Evolutionary conservation across 1,140 invertebrate species (phyloP).

Genomic region (Thaumetopoea pityocampa): DNA sequence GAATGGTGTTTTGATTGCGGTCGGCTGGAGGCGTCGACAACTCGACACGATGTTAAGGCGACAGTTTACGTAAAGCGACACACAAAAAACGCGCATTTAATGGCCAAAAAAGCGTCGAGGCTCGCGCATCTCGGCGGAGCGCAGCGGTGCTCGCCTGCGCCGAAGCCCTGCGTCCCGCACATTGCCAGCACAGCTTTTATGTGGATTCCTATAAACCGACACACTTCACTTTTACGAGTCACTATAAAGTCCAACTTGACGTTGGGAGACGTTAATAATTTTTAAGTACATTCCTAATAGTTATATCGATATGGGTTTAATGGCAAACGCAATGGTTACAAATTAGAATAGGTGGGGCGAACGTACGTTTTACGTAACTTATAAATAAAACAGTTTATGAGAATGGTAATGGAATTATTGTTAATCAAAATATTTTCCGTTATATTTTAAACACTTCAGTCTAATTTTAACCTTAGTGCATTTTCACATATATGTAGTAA

Average conservation of each 20-base stretch:
- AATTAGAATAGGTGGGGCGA: too few species aligned
- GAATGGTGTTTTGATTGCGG: conserved; percentile 74
- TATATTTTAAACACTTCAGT: too few species aligned
- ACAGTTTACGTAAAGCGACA: conserved; percentile 54
- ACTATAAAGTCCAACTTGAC: conserved; percentile 46
- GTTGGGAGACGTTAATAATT: conserved; percentile 54
- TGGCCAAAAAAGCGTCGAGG: conserved; percentile 54
- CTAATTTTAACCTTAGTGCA: too few species aligned
- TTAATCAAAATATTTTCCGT: too few species aligned
- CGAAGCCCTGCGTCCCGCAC: conserved; percentile 15
- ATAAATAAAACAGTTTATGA: too few species aligned
- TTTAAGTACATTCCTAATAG: conserved; percentile 48
- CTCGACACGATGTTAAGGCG: conserved; percentile 68
- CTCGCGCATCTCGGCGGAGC: conserved; percentile 26
- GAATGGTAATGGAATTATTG: too few species aligned
- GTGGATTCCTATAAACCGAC: conserved; percentile 52
- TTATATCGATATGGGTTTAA: conserved; percentile 18
- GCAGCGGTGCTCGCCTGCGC: not conserved
- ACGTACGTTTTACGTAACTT: too few species aligned
- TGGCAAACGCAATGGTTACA: too few species aligned
- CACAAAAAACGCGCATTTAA: conserved; percentile 67
- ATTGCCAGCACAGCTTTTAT: conserved; percentile 44
- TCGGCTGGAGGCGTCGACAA: conserved; percentile 72
- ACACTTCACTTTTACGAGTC: conserved; percentile 61
- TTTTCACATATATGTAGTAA: too few species aligned